Evolutionary conservation across 2,113 vertebrate species (phyloP), one percentile per base, ranked within the genome.

Genomic region (Campylorhamphus procurvoides): DNA sequence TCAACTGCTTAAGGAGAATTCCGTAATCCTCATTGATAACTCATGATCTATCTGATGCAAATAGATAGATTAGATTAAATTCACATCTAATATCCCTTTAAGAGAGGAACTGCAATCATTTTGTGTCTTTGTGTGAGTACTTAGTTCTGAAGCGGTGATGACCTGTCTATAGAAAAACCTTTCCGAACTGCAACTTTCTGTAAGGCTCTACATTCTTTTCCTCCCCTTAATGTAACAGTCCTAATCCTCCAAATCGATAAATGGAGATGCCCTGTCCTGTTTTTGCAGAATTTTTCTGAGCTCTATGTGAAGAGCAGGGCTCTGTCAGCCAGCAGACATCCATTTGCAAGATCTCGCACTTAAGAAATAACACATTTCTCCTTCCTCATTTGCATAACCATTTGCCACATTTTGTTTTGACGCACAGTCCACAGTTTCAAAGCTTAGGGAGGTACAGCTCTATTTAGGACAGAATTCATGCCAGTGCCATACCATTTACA

Each of bases 401-500:
- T 63, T 91, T 88, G 62, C 68, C 90, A 89, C 71, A 27, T 93
- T 96, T 89, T 87, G 56, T 91, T 92, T 87, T 92, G 82, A 96
- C 16, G 74, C 12, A 29, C 14, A 75, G 80, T 17, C 77, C 62
- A 52, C 47, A 24, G 40, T 62, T 89, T 69, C 44, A 82, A 83
- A 93, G n/a, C 50, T 66, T 44, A 72, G 27, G 37, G 56, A 95
- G 37, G 23, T 52, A 59, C 11, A 68, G 60, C 69, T 81, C 66
- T 35, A 5, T 52, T 59, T 33, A 91, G 74, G 58, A 73, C 47
- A 72, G 72, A 89, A 82, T 55, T 46, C 49, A 37, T 71, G 39
- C 28, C 0, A 0, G 6, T 67, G 37, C 24, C 28, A 47, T 53
- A 39, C 4, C 29, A 52, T n/a, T 87, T 59, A 75, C 20, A 62